These are phyloP conservation scores for Muricea muricata DNA, from an alignment of 92 coral and sea anemone species.

Conservation along the genomic window DNA sequence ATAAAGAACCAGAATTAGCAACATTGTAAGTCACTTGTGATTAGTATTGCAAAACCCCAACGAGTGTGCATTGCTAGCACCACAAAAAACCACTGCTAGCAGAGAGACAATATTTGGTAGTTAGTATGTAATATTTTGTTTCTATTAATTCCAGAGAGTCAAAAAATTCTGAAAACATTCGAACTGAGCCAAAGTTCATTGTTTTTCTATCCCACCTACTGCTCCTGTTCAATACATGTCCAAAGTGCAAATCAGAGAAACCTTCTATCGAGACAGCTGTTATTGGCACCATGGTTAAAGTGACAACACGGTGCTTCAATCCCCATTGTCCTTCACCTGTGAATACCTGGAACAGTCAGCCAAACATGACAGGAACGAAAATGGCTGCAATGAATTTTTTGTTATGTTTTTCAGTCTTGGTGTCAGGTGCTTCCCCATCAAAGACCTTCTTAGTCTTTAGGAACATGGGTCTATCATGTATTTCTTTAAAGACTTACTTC, in stretches of 20 bases:
- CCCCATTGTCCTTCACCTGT: constrained; percentile 52
- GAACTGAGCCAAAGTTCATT: constrained; percentile 63
- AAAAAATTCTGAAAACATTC: constrained; percentile 39
- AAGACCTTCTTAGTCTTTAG: constrained; percentile 45
- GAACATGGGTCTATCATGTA: constrained; percentile 53
- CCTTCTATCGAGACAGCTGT: constrained; percentile 47
- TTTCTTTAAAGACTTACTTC: constrained; percentile 56
- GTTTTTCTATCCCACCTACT: constrained; percentile 59
- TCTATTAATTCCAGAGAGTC: not conserved
- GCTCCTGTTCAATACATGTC: constrained; percentile 66
- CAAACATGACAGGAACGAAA: constrained; percentile 48
- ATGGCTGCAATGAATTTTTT: constrained; percentile 64
- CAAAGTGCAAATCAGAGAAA: constrained; percentile 55
- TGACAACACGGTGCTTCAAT: constrained; percentile 50
- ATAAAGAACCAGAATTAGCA: no score
- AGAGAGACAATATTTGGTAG: no score
- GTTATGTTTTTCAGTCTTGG: constrained; percentile 54
- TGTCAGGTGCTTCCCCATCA: no score
- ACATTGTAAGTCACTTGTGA: no score
- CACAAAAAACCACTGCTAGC: no score
- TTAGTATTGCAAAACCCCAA: no score
- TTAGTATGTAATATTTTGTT: no score
- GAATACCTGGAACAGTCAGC: constrained; percentile 66
- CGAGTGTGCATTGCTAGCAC: no score
- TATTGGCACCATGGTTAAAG: constrained; percentile 62